phyloP scores from a whole-genome alignment of 2,113 vertebrate genomes.

The Tychaedon coryphoeus region DNA sequence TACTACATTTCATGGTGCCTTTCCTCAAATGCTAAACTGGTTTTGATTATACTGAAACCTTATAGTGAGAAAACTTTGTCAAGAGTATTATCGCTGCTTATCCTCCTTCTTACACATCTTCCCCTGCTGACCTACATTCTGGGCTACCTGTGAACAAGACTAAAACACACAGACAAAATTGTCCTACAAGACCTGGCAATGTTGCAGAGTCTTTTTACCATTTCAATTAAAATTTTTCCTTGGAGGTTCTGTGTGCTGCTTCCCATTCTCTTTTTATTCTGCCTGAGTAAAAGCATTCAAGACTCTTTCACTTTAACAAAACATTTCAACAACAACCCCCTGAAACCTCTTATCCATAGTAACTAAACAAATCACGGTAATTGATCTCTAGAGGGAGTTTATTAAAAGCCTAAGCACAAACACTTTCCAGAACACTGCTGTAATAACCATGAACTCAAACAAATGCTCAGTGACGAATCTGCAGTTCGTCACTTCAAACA shows the following conservation, averaged over 20 bases:
- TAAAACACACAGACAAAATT: background rate
- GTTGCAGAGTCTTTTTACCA: background rate
- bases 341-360: slow-evolving; percentile 54
- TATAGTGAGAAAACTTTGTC: slow-evolving; percentile 64
- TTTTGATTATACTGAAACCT: slow-evolving; percentile 74
- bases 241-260: background rate
- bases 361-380: slow-evolving; percentile 72
- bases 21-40: slow-evolving; percentile 73
- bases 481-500: slow-evolving; percentile 61
- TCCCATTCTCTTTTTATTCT: background rate
- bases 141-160: slow-evolving; percentile 55
- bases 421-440: slow-evolving; percentile 65
- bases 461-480: slow-evolving; percentile 52
- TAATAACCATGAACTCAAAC: slow-evolving; percentile 69
- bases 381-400: slow-evolving; percentile 74
- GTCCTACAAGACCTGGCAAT: background rate
- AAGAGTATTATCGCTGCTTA: slow-evolving; percentile 24
- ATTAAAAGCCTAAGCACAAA: slow-evolving; percentile 71
- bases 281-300: background rate
- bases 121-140: slow-evolving; percentile 31
- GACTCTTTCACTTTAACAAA: slow-evolving; percentile 47
- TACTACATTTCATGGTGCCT: slow-evolving; percentile 77
- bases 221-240: background rate
- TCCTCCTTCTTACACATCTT: background rate
- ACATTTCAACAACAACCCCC: slow-evolving; percentile 39